Base-by-base conservation (phyloP, 2,888 invertebrate genomes). In the Melinaea marsaeus region DNA sequence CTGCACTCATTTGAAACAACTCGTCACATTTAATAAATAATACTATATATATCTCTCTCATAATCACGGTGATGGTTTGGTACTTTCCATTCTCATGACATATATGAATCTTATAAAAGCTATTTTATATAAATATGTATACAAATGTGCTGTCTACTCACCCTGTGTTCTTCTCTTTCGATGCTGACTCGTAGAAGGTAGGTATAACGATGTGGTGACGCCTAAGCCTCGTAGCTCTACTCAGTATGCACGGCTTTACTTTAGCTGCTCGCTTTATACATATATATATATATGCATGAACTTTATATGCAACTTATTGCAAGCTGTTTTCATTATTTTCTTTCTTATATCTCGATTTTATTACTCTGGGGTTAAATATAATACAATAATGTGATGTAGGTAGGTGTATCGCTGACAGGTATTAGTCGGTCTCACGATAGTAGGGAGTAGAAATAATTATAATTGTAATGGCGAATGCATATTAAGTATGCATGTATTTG, bases 51-150 rank as follows among this genome's bases (percentile, higher is more conserved):
- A 37, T 60, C 22, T 64, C 61, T 61, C 58, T 66, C 71, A 79
- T 83, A 80, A 79, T 86, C 85, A 85, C 80, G 90, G 90, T 90
- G 90, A 86, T 85, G 90, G 90, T 90, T 90, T 89, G 90, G 89
- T 90, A 88, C 87, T 84, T 64, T 60, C 58, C 64, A 67, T 62
- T 54, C 75, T 80, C 71, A 69, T 74, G 62, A 72, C 63, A 78
- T 75, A 83, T 78, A 81, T 67, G 71, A 73, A 66, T 76, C 70
- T 72, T 75, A 69, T 42, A 61, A 48, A 60, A 62, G 45, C 56
- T 61, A 62, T 64, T 74, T 74, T 71, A 66, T 73, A 72, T 74
- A 72, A 75, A 32, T 51, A 51, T 51, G 51, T 51, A 51, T 51
- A 51, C 51, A 51, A 51, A 5, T 66, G 62, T 71, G 61, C 67